Base-by-base conservation (phyloP, 2,797 vertebrate species). In the Dendrocincla tyrannina region DNA sequence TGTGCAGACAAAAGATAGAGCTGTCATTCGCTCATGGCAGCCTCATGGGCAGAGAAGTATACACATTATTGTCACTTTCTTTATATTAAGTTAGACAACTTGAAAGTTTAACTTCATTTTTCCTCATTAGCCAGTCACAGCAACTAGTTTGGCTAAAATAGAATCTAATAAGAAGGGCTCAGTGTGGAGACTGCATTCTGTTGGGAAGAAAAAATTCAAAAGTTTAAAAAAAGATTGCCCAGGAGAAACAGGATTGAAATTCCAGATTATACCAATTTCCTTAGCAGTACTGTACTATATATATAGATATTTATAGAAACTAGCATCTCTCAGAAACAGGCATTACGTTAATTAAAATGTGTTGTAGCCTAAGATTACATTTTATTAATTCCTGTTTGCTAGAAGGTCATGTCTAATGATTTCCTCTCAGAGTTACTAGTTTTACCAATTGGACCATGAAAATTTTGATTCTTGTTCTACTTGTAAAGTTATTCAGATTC, bases 331-430 rank as follows among this genome's bases (percentile, higher is more conserved):
- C 72, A 75, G 74, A 83, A 93, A 82, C 7, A 87, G 44, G 63
- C 32, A 68, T 79, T 59, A 46, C 3, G 3, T 86, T 91, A 95
- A 95, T 93, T 96, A 91, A 94, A 89, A 91, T 32, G 6, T 95
- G 70, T 49, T 72, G 15, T 88, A 91, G 41, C 78, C 46, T 50
- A 89, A 85, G 76, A 94, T 60, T 91, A 59, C 62, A 47, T 72
- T 56, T 83, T 78, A 86, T 87, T 85, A 79, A 94, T 92, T 92
- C 66, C 47, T 93, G 58, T 93, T 94, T 88, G 82, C 49, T 78
- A 91, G 75, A 93, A 83, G 69, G 76, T 93, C 79, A 72, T 13
- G 6, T 85, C 46, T 92, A 83, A 92, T 55, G 18, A 78, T 95
- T 85, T 96, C 77, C 90, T 91, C 76, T 88, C 30, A 20, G 46